Base-by-base conservation (phyloP, 2,888 invertebrate genomes). In the Biston betularia region DNA sequence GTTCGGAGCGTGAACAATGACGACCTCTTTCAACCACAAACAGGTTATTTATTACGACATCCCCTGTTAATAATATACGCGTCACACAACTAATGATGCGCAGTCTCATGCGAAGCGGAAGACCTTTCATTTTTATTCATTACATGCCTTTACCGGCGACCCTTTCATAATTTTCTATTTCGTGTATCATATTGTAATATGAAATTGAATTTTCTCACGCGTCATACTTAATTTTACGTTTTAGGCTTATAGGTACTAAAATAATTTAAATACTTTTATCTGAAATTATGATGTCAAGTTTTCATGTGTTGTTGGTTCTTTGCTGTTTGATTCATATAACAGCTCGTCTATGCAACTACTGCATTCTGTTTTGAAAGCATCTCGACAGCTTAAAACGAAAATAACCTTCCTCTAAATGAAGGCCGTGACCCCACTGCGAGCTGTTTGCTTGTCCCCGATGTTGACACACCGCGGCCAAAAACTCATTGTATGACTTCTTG, bases 401-500 rank as follows among this genome's bases (percentile, higher is more conserved):
- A 83, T 82, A 82, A 71, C 73, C 75, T 73, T 76, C 80, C 77
- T 83, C 80, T 83, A 85, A 83, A 86, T 88, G 86, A 88, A 90
- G 90, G 91, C 84, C 89, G 86, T 84, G 91, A 89, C 92, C 93
- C 82, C 82, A 82, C 89, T 88, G 79, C 77, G 70, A 88, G 92
- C 89, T 89, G 84, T 92, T 90, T 90, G 87, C 89, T 81, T 81
- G 83, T 79, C 84, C 84, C 83, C 80, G 79, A 80, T 88, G 89
- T 89, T 86, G 87, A 86, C 87, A 85, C 77, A 79, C 83, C 76
- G 84, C 84, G 85, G 80, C 89, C 88, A 85, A 89, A 90, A 91
- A 86, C 88, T 88, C 88, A 91, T 90, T 92, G 90, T 90, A 86
- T 81, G 82, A 85, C 86, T 85, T 87, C 87, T 87, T 87, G 87